Evolutionary conservation across 2,113 vertebrate genomes (phyloP).

Genomic region (Nyctereutes procyonoides): DNA sequence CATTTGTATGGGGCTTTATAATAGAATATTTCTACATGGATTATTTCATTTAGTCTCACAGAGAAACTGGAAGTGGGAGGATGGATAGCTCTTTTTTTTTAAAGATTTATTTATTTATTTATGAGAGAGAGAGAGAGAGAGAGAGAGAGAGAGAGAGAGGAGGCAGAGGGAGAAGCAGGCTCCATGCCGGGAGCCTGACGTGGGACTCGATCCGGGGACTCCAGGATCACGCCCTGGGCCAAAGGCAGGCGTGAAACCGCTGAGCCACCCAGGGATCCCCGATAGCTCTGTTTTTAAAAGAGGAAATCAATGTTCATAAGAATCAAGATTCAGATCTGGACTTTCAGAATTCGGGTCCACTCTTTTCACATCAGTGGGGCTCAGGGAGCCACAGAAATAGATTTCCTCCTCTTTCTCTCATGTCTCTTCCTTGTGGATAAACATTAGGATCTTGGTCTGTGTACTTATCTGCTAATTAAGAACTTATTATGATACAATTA

Average conservation of each 20-base stretch:
- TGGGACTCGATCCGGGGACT: no score
- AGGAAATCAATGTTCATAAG: neutral
- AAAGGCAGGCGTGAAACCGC: no score
- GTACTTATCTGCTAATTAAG: neutral
- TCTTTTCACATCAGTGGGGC: neutral
- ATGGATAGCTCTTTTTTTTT: neutral
- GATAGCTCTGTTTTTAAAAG: neutral
- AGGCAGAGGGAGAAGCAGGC: no score
- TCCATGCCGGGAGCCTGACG: no score
- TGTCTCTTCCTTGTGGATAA: neutral
- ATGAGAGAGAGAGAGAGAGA: no score
- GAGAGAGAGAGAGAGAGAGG: no score
- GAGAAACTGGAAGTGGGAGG: neutral
- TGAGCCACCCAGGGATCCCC: no score
- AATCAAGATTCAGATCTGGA: neutral
- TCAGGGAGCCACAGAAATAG: neutral
- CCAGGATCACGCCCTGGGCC: no score
- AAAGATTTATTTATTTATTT: no score
- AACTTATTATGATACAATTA: neutral
- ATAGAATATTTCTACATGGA: neutral
- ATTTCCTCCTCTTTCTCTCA: conserved; percentile 7
- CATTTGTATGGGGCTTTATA: neutral
- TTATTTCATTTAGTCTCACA: neutral
- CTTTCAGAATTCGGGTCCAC: neutral
- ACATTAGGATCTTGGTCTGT: neutral